Base-by-base conservation (phyloP, 2,797 vertebrate species). In the Schizothorax lantsangensis region DNA sequence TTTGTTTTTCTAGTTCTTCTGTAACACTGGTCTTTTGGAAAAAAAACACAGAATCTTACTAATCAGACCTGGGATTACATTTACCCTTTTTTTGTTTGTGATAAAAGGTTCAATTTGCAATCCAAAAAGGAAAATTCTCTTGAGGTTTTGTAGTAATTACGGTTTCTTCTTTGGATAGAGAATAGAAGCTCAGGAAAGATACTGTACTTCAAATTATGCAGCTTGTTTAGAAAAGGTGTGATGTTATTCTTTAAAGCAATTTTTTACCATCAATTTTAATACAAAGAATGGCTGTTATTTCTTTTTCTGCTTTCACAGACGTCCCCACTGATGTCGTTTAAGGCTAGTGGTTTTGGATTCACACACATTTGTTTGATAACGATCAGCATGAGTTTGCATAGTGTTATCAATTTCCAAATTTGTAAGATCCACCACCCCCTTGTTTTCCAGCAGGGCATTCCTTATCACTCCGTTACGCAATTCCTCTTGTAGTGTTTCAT, bases 381-480 rank as follows among this genome's bases (percentile, higher is more conserved):
- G 15, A 57, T 64, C 73, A 33, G 21, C 8, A 4, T 45, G 15
- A 79, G 79, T 88, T 85, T 80, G 62, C 83, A 88, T 88, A 36
- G 30, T 62, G 72, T 62, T 49, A 36, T 62, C 64, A 64, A 1
- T 17, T n/a, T 74, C 26, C 81, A 59, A 1, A 30, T 81, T 45
- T 79, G n/a, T 52, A 40, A 59, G 40, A 54, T 86, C 59, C 43
- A 81, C n/a, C 62, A 45, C 69, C 64, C 47, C 52, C 45, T 21
- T 33, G 36, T 66, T 66, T 57, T 68, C 79, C 82, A 52, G 40
- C 21, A 64, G 84, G 52, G 57, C 62, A 73, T 88, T 87, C 33
- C 62, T 14, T 43, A 71, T 75, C 81, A 54, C 47, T 83, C 69
- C 52, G 66, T 86, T 72, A 81, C 2, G 57, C 74, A 52, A 30